Percentiles rank a stretch among this genome's conserved stretches.
These are phyloP conservation scores for Lepisosteus osseus DNA, from an alignment of 2,113 vertebrate species.

Conservation along the genomic window DNA sequence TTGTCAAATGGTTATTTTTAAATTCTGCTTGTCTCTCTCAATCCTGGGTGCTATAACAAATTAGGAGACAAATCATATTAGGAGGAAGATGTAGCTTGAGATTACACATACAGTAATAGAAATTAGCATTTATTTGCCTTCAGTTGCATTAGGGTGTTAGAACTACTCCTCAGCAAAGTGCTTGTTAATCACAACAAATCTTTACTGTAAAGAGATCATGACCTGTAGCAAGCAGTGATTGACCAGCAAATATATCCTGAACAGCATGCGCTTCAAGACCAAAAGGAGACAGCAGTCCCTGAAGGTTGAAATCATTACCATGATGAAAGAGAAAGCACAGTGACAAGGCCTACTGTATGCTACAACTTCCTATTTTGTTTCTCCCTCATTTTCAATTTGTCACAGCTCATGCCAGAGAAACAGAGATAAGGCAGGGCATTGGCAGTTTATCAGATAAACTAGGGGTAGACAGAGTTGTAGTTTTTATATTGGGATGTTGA, in stretches of 20 bases:
- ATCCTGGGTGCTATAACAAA: no score
- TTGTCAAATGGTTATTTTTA: no score
- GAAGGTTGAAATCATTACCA: conserved; percentile 24
- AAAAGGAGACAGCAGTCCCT: conserved; percentile 11
- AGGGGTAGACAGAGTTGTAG: no score
- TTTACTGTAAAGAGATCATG: conserved; percentile 5
- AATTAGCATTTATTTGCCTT: conserved; percentile 3
- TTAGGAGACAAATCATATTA: background rate
- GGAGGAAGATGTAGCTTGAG: conserved; percentile 6
- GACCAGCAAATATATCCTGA: conserved; percentile 12
- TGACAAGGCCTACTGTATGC: conserved; percentile 11
- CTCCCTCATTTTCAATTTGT: conserved; percentile 32
- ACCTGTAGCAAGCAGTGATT: no score
- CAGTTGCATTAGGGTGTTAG: background rate
- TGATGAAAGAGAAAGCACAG: conserved; percentile 16
- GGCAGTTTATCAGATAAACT: no score
- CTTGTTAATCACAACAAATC: conserved; percentile 7
- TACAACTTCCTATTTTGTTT: background rate
- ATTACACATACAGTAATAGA: conserved; percentile 11
- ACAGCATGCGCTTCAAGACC: background rate
- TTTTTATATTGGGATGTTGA: no score
- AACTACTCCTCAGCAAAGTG: background rate
- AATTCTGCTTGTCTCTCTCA: no score
- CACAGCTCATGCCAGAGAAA: conserved; percentile 4
- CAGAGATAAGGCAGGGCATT: conserved; percentile 8